A percentile compares a stretch with the other conserved stretches of the same genome.
phyloP scores from a whole-genome alignment of 1,140 invertebrate species.

The Ericerus pela region DNA sequence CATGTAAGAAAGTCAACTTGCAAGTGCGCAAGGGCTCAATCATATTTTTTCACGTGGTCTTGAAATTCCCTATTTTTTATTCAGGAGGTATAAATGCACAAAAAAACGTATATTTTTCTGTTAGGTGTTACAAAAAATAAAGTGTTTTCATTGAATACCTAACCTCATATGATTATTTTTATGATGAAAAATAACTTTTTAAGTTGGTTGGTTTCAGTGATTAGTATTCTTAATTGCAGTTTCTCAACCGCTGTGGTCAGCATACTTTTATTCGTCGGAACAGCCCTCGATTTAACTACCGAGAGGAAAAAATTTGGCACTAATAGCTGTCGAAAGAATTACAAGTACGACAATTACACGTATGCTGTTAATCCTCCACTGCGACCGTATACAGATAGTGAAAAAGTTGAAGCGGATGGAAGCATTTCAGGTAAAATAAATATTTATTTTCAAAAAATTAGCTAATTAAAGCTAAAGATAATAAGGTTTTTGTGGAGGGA shows the following conservation, averaged over 20 bases:
- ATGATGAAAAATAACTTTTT: too few relatives aligned
- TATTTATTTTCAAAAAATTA: neutral
- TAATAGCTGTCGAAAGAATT: neutral
- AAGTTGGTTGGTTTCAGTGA: neutral
- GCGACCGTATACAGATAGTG: slow-evolving; percentile 11
- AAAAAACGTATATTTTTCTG: too few relatives aligned
- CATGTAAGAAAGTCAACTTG: too few relatives aligned
- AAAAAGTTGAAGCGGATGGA: slow-evolving; percentile 9
- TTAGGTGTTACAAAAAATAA: too few relatives aligned
- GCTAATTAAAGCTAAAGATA: too few relatives aligned
- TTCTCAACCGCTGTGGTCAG: slow-evolving; percentile 39
- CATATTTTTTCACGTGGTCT: too few relatives aligned
- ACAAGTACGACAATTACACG: slow-evolving; percentile 18
- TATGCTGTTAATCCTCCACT: slow-evolving; percentile 14
- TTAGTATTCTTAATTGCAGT: slow-evolving; percentile 29
- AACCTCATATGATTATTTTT: too few relatives aligned
- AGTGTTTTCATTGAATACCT: too few relatives aligned
- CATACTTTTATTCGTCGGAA: slow-evolving; percentile 41
- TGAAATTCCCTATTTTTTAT: too few relatives aligned
- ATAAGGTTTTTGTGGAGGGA: too few relatives aligned
- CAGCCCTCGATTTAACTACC: slow-evolving; percentile 32
- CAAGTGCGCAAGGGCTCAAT: too few relatives aligned
- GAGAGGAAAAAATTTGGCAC: slow-evolving; percentile 20
- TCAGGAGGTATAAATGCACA: too few relatives aligned
- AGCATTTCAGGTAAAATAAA: neutral